Conservation (phyloP, 2,797 vertebrate genomes). For the Microtus californicus region DNA sequence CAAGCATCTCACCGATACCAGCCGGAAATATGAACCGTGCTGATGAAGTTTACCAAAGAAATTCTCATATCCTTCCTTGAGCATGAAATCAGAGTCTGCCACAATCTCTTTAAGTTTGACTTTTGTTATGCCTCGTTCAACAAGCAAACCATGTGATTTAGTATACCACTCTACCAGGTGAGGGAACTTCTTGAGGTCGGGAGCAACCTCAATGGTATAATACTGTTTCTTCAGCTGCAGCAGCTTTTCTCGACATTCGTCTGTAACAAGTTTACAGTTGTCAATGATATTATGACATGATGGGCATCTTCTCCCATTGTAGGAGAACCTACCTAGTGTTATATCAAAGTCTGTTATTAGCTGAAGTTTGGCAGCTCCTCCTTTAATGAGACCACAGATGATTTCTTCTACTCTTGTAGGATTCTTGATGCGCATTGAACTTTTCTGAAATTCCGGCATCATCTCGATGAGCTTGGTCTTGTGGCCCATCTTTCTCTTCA, state of each 20-base stretch:
- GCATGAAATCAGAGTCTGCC: conserved; percentile 94
- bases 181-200: conserved; percentile 95
- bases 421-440: no score
- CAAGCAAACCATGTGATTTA: conserved; percentile 95
- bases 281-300: no score
- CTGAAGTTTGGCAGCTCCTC: no score
- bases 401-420: no score
- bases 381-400: no score
- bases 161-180: conserved; percentile 99
- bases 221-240: conserved; percentile 95
- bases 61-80: conserved; percentile 97
- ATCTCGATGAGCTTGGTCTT: no score
- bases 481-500: no score
- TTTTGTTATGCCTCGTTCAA: conserved; percentile 94
- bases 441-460: no score
- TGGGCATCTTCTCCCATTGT: no score
- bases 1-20: conserved; percentile 96
- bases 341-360: no score
- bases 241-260: conserved; percentile 84
- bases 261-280: no score
- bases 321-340: no score
- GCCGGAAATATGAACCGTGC: conserved; percentile 97
- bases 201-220: conserved; percentile 97
- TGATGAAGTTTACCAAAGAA: conserved; percentile 96
- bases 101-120: conserved; percentile 94